Evolutionary conservation across 2,888 invertebrate species (phyloP).

Genomic region (Rhingia rostrata): DNA sequence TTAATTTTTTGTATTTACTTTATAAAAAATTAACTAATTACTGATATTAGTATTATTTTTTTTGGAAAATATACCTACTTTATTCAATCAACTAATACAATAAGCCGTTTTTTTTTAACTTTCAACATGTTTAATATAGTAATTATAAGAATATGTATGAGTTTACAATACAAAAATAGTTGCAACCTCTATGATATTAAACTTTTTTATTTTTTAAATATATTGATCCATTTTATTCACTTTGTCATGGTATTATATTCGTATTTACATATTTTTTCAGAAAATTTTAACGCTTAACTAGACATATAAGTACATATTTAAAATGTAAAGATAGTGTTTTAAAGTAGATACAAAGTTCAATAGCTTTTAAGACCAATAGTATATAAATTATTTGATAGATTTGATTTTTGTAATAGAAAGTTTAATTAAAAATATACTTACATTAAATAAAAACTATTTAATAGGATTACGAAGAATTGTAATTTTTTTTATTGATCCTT

Average conservation of each 20-base stretch:
- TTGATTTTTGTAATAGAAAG: constrained; percentile 2
- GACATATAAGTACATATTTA: not conserved
- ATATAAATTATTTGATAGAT: constrained; percentile 8
- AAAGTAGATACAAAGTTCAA: not conserved
- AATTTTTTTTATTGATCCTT: constrained; percentile 39
- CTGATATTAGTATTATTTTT: constrained; percentile 36
- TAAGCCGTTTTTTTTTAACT: not conserved
- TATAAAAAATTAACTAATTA: constrained; percentile 48
- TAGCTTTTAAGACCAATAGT: not conserved
- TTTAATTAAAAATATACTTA: constrained; percentile 4
- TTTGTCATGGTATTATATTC: constrained; percentile 5
- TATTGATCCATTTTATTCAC: constrained; percentile 60
- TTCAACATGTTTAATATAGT: constrained; percentile 25
- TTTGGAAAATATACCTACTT: constrained; percentile 40
- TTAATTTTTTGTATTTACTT: constrained; percentile 4
- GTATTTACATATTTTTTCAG: constrained; percentile 21
- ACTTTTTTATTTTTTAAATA: constrained; percentile 23
- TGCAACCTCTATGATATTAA: constrained; percentile 27
- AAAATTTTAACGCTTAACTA: constrained; percentile 31
- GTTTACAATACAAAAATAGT: constrained; percentile 58
- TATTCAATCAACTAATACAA: not conserved
- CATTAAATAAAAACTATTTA: constrained; percentile 16
- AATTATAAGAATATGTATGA: constrained; percentile 42
- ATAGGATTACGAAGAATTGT: constrained; percentile 29
- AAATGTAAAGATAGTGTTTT: not conserved